A percentile compares a stretch with the other conserved stretches of the same genome.
Conservation (phyloP, 2,113 vertebrate genomes). For the Pteruthius melanotis region DNA sequence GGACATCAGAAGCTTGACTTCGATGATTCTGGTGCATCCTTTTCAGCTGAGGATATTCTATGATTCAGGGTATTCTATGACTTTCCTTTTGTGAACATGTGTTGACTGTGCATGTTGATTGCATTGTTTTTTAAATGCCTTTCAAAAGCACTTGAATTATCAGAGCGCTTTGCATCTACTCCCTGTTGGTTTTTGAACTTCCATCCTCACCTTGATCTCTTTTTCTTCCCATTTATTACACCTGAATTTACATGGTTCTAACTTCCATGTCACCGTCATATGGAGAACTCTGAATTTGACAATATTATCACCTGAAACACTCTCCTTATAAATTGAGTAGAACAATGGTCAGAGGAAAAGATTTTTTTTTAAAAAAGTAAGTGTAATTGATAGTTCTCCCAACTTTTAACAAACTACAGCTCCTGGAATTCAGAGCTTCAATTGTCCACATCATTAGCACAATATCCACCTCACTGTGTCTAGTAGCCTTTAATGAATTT, state of each 20-base stretch:
- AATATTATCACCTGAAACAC: not conserved
- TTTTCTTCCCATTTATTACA: not conserved
- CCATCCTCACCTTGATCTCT: not conserved
- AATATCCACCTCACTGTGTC: not conserved
- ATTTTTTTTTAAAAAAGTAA: not conserved
- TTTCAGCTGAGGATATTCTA: not conserved
- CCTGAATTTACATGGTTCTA: not conserved
- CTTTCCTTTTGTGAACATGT: not conserved
- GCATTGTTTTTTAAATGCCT: not conserved
- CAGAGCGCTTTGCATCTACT: not conserved
- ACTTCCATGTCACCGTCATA: not conserved
- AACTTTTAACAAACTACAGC: not conserved
- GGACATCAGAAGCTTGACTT: not conserved
- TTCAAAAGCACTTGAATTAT: not conserved
- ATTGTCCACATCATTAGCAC: not conserved
- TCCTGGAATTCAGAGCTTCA: not conserved
- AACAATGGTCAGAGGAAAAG: not conserved
- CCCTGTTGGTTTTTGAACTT: not conserved
- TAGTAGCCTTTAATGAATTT: not conserved
- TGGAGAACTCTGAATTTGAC: not conserved
- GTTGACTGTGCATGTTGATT: not conserved
- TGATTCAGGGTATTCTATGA: not conserved
- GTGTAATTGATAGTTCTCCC: not conserved
- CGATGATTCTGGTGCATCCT: not conserved
- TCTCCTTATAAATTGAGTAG: not conserved